Base-by-base conservation (phyloP, 2,888 invertebrate species). In the Erpobdella octoculata region DNA sequence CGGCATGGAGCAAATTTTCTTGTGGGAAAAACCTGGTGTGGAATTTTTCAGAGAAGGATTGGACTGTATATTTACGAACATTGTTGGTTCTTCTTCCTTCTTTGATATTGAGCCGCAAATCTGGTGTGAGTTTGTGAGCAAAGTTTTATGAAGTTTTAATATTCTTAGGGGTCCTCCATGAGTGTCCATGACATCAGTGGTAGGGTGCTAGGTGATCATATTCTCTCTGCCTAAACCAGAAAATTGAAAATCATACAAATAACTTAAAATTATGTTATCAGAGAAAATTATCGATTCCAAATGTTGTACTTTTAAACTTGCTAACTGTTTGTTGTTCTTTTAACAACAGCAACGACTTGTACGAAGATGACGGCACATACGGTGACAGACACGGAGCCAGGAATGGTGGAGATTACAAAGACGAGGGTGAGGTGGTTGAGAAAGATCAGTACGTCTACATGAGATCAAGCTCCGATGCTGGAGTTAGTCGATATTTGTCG, bases 301-400 rank as follows among this genome's bases (percentile, higher is more conserved):
- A 12, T 21, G 15, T 53, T 53, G n/a, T n/a, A n/a, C n/a, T n/a
- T n/a, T n/a, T n/a, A 62, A 62, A 35, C 62, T 33, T 28, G 8
- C 28, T 28, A 5, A 62, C 28, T 6, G 35, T n/a, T 35, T n/a
- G 21, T 35, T 33, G 33, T 12, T 18, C 28, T 9, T n/a, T 33
- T 18, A 62, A 35, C 62, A 62, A 35, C 5, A 62, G 62, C 35
- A 62, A 62, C 9, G 35, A 35, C 62, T n/a, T 31, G n/a, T 33
- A 62, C 35, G 33, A 62, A 6, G 35, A 62, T 18, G 35, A 62
- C 35, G 62, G 35, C 8, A 21, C 21, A 4, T 15, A 53, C 8
- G 53, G 53, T 28, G 53, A 53, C 53, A 53, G 53, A 15, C 21
- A 53, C 18, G 53, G 53, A 53, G 53, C 21, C n/a, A 25, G 21